Conservation (phyloP, 92 coral and sea anemone genomes). For the Epizoanthus rinbou region DNA sequence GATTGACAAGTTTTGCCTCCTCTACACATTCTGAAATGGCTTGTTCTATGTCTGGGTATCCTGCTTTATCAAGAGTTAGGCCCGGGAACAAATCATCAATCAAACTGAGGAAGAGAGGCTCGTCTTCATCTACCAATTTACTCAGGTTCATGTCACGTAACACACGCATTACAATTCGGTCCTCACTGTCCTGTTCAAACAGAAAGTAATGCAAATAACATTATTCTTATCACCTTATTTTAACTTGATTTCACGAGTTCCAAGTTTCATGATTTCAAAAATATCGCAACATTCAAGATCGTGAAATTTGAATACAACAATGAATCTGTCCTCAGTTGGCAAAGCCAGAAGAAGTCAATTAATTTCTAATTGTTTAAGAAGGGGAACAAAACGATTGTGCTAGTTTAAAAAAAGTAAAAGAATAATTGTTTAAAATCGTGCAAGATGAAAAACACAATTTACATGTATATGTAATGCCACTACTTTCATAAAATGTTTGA, state of each 20-base stretch:
- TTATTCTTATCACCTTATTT: slow-evolving; percentile 1
- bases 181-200: slow-evolving; percentile 87
- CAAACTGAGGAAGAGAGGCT: slow-evolving; percentile 94
- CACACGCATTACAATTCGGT: slow-evolving; percentile 97
- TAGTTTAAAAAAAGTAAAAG: no score
- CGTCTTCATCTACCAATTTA: slow-evolving; percentile 97
- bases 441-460: no score
- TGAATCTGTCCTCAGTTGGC: no score
- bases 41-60: slow-evolving; percentile 98
- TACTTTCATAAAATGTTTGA: no score
- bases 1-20: slow-evolving; percentile 97
- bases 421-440: no score
- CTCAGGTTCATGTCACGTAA: slow-evolving; percentile 99
- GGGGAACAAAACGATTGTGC: no score
- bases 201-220: neutral
- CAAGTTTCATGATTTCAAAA: no score
- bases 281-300: no score
- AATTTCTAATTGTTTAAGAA: no score
- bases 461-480: no score
- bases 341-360: no score
- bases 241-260: neutral
- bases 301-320: no score
- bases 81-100: slow-evolving; percentile 99
- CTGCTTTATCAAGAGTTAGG: slow-evolving; percentile 95
- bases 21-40: slow-evolving; percentile 94